Evolutionary conservation across 92 coral and sea anemone genomes (phyloP), one percentile per base, ranked within the genome.

Genomic region (Parazoanthus atlanticus): DNA sequence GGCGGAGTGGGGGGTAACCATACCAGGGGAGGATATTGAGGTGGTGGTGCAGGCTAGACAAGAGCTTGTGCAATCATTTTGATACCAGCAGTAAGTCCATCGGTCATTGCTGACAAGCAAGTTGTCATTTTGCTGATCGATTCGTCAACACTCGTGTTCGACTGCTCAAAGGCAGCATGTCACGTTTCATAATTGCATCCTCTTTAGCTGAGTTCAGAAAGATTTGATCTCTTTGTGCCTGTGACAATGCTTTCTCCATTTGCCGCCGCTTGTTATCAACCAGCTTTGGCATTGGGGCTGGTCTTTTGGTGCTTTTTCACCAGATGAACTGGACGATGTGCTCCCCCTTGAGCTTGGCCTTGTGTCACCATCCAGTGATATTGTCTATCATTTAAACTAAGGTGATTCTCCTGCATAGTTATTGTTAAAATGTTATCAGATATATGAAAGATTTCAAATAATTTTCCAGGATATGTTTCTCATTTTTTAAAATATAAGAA

Each of bases 181-280:
- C 78, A 40, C 78, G 16, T 74, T 74, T 74, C 78, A 74, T 74
- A 40, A 74, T 40, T 43, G 36, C 78, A 34, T 72, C 76, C 33
- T 72, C 76, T 72, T 72, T 72, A 29, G 76, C 76, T 29, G 76
- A 72, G 33, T 72, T 72, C 33, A 72, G 76, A 72, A 72, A 38
- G 76, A 72, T 72, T 38, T 72, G 76, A 72, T 72, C 76, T 72
- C 76, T 3, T 72, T 72, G 76, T 72, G 76, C 76, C 38, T 72
- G 76, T 29, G 76, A 72, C 30, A 72, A 38, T 29, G 38, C 76
- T 72, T 30, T 30, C 76, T 72, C 76, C 76, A 72, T 72, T 29
- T 72, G 76, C 76, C 76, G 30, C 38, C 76, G 30, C 33, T 72
- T 72, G 76, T 72, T 38, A 38, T 38, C 43, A 6, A 38, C 43